Evolutionary conservation across 2,113 vertebrate species (phyloP), one percentile per base, ranked within the genome.

Genomic region (Conger conger): DNA sequence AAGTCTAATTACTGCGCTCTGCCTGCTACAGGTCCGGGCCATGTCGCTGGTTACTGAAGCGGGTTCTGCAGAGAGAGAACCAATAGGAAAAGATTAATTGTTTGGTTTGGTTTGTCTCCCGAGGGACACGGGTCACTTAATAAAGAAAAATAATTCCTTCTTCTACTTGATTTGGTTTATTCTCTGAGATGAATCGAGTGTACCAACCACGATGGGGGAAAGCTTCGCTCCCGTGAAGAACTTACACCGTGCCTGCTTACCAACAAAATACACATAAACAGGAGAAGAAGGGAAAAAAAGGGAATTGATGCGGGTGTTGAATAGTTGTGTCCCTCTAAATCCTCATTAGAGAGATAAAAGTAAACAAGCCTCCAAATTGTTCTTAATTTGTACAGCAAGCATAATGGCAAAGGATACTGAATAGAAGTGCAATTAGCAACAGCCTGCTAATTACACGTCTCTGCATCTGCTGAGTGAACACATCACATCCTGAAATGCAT

Each of bases 71-170:
- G 86, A 96, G 94, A 83, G 86, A 96, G 94, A 95, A 95, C 95
- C 96, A 96, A 96, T 95, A 96, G 95, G 95, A 93, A 95, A 97
- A 97, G 98, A 99, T 99, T 98, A 98, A 98, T 98, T 96, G 97
- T 98, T 97, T 97, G 96, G 95, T 97, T 93, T 97, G 95, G 95
- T 96, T 96, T 94, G 91, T 88, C 94, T 97, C 97, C 97, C 94
- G 90, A 94, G 96, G 96, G 96, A 97, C 96, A 94, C 92, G 90
- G 92, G 95, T 95, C 94, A 94, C 96, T 97, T 99, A 98, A 99
- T 98, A 98, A 97, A 98, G 97, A 99, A 99, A 99, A 98, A 98
- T 97, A 99, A 98, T 98, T 98, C 96, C 94, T 93, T 90, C 91
- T 96, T 91, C 92, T 94, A 93, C 89, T 96, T 96, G 94, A 96